Evolutionary conservation across 2,888 invertebrate genomes (phyloP).

Genomic region (Protophormia terraenovae): DNA sequence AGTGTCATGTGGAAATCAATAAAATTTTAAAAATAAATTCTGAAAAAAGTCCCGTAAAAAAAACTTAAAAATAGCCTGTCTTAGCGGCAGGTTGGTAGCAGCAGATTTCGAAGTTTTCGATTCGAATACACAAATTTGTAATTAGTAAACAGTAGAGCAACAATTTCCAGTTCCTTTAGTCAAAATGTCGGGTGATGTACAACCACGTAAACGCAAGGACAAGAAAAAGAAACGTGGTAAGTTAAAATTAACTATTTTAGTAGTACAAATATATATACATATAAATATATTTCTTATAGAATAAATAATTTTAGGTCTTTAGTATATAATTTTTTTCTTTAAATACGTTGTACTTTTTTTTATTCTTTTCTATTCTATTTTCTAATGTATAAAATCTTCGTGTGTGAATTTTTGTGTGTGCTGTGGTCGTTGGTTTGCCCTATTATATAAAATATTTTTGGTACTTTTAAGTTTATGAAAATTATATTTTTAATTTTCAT

Average conservation of each 20-base stretch:
- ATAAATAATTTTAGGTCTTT: not conserved
- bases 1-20: slow-evolving; percentile 48
- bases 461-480: slow-evolving; percentile 63
- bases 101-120: not conserved
- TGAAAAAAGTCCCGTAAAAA: slow-evolving; percentile 56
- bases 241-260: slow-evolving; percentile 51
- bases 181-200: slow-evolving; percentile 92
- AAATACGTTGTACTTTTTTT: too few relatives aligned
- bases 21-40: slow-evolving; percentile 58
- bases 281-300: not conserved
- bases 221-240: slow-evolving; percentile 89
- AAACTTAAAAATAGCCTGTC: slow-evolving; percentile 58
- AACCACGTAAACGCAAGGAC: slow-evolving; percentile 92
- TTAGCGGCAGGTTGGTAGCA: slow-evolving; percentile 36
- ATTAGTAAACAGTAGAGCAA: not conserved
- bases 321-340: too few relatives aligned
- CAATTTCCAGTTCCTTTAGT: slow-evolving; percentile 13
- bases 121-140: not conserved
- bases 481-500: slow-evolving; percentile 63
- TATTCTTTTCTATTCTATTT: not conserved
- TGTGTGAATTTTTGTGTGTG: not conserved
- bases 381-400: not conserved
- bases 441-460: slow-evolving; percentile 78
- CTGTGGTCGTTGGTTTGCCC: slow-evolving; percentile 73
- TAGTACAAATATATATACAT: too few relatives aligned